Evolutionary conservation across 2,797 vertebrate species (phyloP).

Genomic region (Thaleichthys pacificus): DNA sequence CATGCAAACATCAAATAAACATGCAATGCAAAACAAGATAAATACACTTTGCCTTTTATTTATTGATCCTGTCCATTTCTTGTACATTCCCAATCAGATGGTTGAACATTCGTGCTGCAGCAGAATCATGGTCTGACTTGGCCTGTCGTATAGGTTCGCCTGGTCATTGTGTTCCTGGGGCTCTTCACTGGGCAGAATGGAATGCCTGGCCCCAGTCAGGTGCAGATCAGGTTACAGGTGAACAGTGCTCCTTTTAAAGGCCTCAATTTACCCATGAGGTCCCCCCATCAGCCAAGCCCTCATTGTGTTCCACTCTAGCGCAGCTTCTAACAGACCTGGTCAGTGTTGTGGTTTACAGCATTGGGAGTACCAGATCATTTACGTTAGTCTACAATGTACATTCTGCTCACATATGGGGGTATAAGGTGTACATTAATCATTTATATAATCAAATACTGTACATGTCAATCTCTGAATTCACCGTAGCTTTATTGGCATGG

Average conservation of each 20-base stretch:
- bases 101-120: not conserved
- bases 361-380: slow-evolving; percentile 22
- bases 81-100: not conserved
- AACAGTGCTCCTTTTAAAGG: slow-evolving; percentile 83
- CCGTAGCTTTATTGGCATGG: too few species aligned
- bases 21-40: slow-evolving; percentile 1
- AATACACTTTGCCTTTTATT: slow-evolving; percentile 10
- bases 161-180: slow-evolving; percentile 59
- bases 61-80: not conserved
- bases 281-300: slow-evolving; percentile 67
- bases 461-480: too few species aligned
- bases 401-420: not conserved
- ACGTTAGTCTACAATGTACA: slow-evolving; percentile 12
- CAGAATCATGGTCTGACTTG: slow-evolving; percentile 14
- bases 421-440: too few species aligned
- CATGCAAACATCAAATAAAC: slow-evolving; percentile 14
- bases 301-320: slow-evolving; percentile 68
- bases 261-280: slow-evolving; percentile 74
- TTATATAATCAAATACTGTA: too few species aligned
- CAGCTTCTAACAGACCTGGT: slow-evolving; percentile 29
- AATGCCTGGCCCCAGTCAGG: slow-evolving; percentile 74
- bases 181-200: slow-evolving; percentile 63
- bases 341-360: slow-evolving; percentile 45
- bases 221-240: slow-evolving; percentile 77
- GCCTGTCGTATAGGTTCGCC: slow-evolving; percentile 49